phyloP scores from a whole-genome alignment of 2,888 invertebrate species.

The Syrphus vitripennis region DNA sequence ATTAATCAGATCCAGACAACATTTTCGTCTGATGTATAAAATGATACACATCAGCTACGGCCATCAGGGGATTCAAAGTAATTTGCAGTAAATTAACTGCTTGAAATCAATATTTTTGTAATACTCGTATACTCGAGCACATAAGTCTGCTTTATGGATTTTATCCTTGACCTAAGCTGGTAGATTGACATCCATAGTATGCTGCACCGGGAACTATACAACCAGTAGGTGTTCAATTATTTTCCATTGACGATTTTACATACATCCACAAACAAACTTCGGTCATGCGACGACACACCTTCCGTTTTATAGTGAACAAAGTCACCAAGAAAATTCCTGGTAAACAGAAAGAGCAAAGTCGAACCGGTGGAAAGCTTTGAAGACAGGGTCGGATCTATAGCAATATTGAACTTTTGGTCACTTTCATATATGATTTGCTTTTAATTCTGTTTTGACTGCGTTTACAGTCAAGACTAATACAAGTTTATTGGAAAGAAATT shows the following conservation, averaged over 20 bases:
- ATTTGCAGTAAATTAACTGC: conserved; percentile 66
- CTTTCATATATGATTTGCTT: too few relatives aligned
- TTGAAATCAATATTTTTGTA: conserved; percentile 35
- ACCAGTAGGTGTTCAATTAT: conserved; percentile 48
- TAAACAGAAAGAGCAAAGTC: neutral
- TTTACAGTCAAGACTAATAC: too few relatives aligned
- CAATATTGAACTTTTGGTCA: too few relatives aligned
- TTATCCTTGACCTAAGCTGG: conserved; percentile 6
- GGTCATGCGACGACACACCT: neutral
- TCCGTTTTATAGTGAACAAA: too few relatives aligned
- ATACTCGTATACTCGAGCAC: neutral
- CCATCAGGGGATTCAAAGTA: conserved; percentile 56
- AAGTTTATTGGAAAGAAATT: too few relatives aligned
- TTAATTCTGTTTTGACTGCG: too few relatives aligned
- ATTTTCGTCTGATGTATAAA: neutral
- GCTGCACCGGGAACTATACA: neutral
- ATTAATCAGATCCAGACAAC: conserved; percentile 44
- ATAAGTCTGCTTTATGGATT: conserved; percentile 10
- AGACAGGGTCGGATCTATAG: neutral
- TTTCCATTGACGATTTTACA: neutral
- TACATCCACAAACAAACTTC: conserved; percentile 3
- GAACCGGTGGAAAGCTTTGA: neutral
- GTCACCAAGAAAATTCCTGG: too few relatives aligned
- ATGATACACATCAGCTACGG: neutral
- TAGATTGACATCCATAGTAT: neutral